phyloP scores from a whole-genome alignment of 2,113 vertebrate genomes.

The Orientallactaga bullata region DNA sequence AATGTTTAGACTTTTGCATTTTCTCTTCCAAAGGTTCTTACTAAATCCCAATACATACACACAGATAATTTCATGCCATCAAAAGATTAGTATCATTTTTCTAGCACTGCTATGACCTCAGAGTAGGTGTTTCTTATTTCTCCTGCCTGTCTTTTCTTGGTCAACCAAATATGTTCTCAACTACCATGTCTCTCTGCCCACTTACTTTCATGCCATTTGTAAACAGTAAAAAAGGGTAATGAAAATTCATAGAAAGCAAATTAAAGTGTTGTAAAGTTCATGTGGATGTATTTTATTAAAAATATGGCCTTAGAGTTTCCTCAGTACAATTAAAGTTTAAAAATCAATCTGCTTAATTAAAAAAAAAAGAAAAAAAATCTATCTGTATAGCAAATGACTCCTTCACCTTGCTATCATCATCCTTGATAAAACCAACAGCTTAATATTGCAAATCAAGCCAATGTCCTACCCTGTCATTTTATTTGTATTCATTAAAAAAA shows the following conservation, averaged over 20 bases:
- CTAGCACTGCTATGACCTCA: not conserved
- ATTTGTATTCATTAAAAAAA: too few species aligned
- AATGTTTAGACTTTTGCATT: not conserved
- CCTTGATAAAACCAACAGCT: not conserved
- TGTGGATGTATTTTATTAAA: not conserved
- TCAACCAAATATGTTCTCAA: slow-evolving; percentile 12
- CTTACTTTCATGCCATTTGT: not conserved
- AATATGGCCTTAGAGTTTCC: not conserved
- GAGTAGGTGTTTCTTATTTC: not conserved
- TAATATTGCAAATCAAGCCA: not conserved
- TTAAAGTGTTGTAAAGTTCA: not conserved
- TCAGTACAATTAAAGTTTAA: not conserved
- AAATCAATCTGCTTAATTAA: not conserved
- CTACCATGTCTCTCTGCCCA: not conserved
- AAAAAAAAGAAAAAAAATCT: not conserved
- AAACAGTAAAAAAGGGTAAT: not conserved
- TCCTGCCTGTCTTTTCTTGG: not conserved
- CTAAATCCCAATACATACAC: not conserved
- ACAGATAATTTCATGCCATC: not conserved
- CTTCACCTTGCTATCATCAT: not conserved
- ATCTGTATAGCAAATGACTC: not conserved
- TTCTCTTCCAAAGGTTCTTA: slow-evolving; percentile 1
- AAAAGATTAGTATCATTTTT: not conserved
- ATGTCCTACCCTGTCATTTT: not conserved
- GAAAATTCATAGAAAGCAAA: not conserved